Conservation (phyloP, 2,797 vertebrate genomes). For the Micrastur ruficollis region DNA sequence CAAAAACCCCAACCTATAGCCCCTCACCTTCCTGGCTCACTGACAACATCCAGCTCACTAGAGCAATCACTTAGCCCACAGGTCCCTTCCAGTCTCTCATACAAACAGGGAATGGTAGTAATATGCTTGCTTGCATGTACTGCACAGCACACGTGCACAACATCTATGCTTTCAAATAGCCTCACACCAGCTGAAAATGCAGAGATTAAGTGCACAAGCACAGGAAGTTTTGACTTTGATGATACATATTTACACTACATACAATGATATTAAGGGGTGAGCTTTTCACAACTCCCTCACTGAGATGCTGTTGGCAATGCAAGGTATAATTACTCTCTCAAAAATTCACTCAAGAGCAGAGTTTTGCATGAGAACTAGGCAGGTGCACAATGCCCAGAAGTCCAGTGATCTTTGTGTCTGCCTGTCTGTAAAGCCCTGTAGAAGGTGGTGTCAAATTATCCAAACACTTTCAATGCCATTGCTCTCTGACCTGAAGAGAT, state of each 20-base stretch:
- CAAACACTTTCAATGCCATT: background rate
- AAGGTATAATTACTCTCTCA: background rate
- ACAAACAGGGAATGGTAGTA: background rate
- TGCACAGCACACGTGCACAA: background rate
- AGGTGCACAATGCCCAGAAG: background rate
- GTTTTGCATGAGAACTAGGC: background rate
- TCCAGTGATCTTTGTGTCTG: background rate
- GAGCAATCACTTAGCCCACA: background rate
- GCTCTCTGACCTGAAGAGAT: background rate
- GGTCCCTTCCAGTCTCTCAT: background rate
- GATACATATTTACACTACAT: fast-evolving
- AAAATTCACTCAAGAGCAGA: background rate
- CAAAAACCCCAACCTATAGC: background rate
- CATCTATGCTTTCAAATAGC: background rate
- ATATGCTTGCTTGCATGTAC: background rate
- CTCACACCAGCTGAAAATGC: background rate
- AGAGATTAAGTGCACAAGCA: background rate
- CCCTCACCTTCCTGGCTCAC: background rate
- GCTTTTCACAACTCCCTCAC: background rate
- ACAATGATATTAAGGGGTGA: background rate
- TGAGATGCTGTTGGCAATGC: background rate
- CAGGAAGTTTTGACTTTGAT: background rate
- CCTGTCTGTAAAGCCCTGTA: background rate
- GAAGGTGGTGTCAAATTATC: background rate
- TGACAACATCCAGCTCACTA: background rate